Evolutionary conservation across 1,140 invertebrate genomes (phyloP).

Genomic region (Hyphantria cunea): DNA sequence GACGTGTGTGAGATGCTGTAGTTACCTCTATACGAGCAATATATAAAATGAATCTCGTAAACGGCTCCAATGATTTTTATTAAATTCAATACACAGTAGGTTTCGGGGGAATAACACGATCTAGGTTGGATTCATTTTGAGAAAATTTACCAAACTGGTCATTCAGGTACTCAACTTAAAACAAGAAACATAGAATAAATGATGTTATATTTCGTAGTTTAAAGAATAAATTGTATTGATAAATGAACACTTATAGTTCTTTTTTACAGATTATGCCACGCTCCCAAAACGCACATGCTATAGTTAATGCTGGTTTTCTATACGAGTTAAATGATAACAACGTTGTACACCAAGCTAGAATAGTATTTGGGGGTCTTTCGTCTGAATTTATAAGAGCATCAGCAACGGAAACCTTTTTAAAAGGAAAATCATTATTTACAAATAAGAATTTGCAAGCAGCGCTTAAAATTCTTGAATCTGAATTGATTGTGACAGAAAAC

Average conservation of each 20-base stretch:
- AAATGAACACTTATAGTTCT: not conserved
- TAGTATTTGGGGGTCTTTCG: slow-evolving; percentile 85
- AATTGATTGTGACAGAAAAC: slow-evolving; percentile 82
- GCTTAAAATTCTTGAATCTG: slow-evolving; percentile 77
- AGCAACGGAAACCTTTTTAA: slow-evolving; percentile 82
- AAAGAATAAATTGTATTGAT: not conserved
- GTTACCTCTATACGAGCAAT: too few species aligned
- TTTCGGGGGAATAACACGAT: too few species aligned
- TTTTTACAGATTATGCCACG: slow-evolving; percentile 54
- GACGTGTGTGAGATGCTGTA: too few species aligned
- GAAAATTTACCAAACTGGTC: too few species aligned
- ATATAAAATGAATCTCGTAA: too few species aligned
- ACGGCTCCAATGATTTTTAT: too few species aligned
- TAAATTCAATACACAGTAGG: too few species aligned
- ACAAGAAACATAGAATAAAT: too few species aligned
- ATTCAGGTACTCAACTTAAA: too few species aligned
- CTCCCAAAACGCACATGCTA: slow-evolving; percentile 54
- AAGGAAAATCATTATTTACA: slow-evolving; percentile 54
- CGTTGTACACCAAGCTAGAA: slow-evolving; percentile 33
- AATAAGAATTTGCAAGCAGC: slow-evolving; percentile 76
- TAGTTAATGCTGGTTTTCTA: slow-evolving; percentile 54
- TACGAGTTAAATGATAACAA: slow-evolving; percentile 39
- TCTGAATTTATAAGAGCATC: slow-evolving; percentile 85
- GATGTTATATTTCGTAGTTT: not conserved
- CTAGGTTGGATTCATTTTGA: too few species aligned